phyloP scores from a whole-genome alignment of 2,113 vertebrate genomes.

The Channa maculata region DNA sequence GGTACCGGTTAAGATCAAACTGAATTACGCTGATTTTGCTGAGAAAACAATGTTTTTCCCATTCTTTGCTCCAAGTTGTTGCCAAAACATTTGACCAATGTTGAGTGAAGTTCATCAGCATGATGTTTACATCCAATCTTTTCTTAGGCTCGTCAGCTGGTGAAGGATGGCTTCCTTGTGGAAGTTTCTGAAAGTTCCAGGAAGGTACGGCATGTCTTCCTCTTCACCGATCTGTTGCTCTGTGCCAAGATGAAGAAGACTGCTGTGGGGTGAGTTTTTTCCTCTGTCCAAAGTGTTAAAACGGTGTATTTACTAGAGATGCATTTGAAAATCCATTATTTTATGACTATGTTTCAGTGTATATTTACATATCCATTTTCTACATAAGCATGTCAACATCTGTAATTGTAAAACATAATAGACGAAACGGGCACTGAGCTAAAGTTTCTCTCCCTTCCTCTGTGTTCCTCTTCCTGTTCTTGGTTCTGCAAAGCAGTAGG shows the following conservation, averaged over 20 bases:
- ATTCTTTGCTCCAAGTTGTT: background rate
- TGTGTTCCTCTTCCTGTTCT: background rate
- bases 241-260: conserved; percentile 99
- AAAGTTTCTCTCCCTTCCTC: background rate
- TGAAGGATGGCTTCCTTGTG: conserved; percentile 98
- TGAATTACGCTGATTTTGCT: no score
- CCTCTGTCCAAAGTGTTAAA: background rate
- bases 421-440: conserved; percentile 2
- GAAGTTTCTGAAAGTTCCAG: conserved; percentile 95
- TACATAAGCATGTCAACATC: background rate
- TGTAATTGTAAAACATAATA: background rate
- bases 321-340: background rate
- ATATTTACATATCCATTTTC: background rate
- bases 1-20: no score
- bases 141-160: conserved; percentile 91
- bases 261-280: conserved; percentile 86
- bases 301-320: background rate
- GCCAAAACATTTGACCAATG: background rate
- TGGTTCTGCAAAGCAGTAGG: background rate
- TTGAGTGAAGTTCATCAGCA: background rate
- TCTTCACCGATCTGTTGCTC: conserved; percentile 97
- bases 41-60: background rate
- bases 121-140: conserved; percentile 32
- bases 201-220: conserved; percentile 98
- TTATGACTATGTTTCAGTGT: no score